These are phyloP conservation scores for Caenorhabditis sinica DNA, from an alignment of 2,888 invertebrate genomes.

Conservation along the genomic window DNA sequence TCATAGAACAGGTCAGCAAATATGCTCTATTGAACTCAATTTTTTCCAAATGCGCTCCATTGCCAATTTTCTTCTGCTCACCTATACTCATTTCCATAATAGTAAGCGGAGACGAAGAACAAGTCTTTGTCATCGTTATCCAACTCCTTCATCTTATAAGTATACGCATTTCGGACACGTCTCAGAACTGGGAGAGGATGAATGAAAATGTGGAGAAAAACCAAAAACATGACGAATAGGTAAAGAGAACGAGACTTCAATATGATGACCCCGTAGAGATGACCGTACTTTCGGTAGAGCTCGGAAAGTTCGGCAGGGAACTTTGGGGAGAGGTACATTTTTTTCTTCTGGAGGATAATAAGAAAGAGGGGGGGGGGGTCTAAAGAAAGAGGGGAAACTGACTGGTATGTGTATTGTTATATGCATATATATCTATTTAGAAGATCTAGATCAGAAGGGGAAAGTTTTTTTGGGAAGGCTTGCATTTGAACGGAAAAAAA, in stretches of 20 bases:
- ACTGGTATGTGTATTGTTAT: background rate
- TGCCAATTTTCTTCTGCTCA: background rate
- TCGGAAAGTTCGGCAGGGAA: constrained; percentile 11
- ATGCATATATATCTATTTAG: background rate
- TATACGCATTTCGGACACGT: constrained; percentile 57
- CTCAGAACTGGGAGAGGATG: constrained; percentile 35
- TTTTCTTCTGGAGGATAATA: background rate
- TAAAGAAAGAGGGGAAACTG: background rate
- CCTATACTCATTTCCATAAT: constrained; percentile 57
- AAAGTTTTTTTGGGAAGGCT: background rate
- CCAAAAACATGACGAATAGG: constrained; percentile 26
- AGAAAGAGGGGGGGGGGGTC: background rate
- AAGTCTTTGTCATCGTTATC: constrained; percentile 44
- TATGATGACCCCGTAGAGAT: constrained; percentile 6
- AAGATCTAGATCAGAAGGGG: background rate
- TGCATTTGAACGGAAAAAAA: too few relatives aligned
- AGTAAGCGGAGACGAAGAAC: constrained; percentile 58
- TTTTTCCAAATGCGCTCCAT: too few relatives aligned
- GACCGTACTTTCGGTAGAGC: constrained; percentile 2
- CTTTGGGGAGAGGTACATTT: constrained; percentile 3
- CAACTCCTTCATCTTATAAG: constrained; percentile 42
- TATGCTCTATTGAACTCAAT: too few relatives aligned
- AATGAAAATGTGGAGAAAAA: constrained; percentile 28
- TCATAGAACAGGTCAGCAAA: too few relatives aligned
- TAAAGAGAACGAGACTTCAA: constrained; percentile 1